phyloP scores from a whole-genome alignment of 2,888 invertebrate species.

The Ditula angustiorana region DNA sequence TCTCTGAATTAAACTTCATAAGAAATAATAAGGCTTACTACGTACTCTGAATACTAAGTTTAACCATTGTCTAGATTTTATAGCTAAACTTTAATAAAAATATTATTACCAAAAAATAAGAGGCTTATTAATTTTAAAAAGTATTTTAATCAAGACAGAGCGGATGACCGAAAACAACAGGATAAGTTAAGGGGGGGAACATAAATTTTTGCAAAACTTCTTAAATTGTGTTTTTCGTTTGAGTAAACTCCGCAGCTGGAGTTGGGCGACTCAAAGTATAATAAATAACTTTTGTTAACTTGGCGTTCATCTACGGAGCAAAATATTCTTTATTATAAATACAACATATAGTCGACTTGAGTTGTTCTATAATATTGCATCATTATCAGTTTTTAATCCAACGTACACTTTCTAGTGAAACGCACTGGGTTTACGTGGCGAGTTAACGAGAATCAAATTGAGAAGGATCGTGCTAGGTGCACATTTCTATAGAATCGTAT shows the following conservation, averaged over 20 bases:
- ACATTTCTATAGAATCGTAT: no score
- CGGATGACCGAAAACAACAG: conserved; percentile 52
- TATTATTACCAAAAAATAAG: conserved; percentile 23
- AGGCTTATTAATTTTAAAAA: conserved; percentile 41
- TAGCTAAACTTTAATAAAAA: conserved; percentile 17
- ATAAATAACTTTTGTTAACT: conserved; percentile 54
- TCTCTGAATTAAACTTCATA: no score
- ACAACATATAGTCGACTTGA: conserved; percentile 38
- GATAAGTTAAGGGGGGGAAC: conserved; percentile 49
- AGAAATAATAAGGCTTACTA: no score
- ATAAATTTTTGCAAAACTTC: conserved; percentile 56
- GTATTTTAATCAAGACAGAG: conserved; percentile 57
- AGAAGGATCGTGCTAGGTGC: no score
- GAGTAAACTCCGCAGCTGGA: conserved; percentile 53
- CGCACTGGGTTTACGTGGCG: no score
- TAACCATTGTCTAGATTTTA: conserved; percentile 9
- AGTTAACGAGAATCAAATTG: no score
- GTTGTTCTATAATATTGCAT: background rate
- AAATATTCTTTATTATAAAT: conserved; percentile 40
- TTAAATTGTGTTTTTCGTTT: conserved; percentile 62
- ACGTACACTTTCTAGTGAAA: no score
- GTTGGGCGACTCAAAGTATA: conserved; percentile 44
- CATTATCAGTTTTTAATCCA: background rate
- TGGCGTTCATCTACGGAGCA: conserved; percentile 49
- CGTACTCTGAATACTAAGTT: background rate